A percentile compares a stretch with the other conserved stretches of the same genome.
These are phyloP conservation scores for Mactra quadrangularis DNA, from an alignment of 1,140 invertebrate genomes.

Conservation along the genomic window DNA sequence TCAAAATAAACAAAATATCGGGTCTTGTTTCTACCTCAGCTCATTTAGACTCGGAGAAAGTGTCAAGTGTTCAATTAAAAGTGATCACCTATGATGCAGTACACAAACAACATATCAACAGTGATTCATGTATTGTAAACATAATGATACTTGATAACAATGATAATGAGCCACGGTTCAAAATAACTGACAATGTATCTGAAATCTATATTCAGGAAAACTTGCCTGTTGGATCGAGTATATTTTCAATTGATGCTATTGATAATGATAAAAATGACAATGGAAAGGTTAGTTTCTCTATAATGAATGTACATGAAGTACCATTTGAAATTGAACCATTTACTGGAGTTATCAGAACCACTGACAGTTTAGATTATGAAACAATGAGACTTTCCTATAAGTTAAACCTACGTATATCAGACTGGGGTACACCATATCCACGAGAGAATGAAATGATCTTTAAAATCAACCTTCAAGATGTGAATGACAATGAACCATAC, in stretches of 20 bases:
- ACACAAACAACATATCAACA: constrained; percentile 91
- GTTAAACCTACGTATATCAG: constrained; percentile 93
- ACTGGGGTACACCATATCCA: constrained; percentile 96
- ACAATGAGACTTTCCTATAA: constrained; percentile 93
- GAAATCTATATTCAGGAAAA: constrained; percentile 89
- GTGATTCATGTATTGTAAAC: constrained; percentile 85
- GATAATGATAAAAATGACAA: constrained; percentile 97
- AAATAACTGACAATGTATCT: constrained; percentile 67
- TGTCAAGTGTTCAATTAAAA: constrained; percentile 64
- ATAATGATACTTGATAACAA: constrained; percentile 81
- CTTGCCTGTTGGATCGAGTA: constrained; percentile 89
- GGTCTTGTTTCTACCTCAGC: constrained; percentile 94
- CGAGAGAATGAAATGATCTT: constrained; percentile 95
- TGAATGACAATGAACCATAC: constrained; percentile 97
- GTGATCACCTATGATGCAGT: constrained; percentile 86
- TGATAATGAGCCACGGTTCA: constrained; percentile 81
- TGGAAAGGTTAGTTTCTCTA: constrained; percentile 96
- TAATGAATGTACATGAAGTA: constrained; percentile 91
- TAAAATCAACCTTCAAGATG: constrained; percentile 91
- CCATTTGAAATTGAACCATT: constrained; percentile 99
- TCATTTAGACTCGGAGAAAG: constrained; percentile 76
- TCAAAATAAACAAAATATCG: constrained; percentile 86
- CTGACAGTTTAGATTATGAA: constrained; percentile 94
- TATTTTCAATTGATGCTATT: constrained; percentile 92
- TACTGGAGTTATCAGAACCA: constrained; percentile 93